phyloP scores from a whole-genome alignment of 2,113 vertebrate genomes.

The Oncorhynchus nerka region DNA sequence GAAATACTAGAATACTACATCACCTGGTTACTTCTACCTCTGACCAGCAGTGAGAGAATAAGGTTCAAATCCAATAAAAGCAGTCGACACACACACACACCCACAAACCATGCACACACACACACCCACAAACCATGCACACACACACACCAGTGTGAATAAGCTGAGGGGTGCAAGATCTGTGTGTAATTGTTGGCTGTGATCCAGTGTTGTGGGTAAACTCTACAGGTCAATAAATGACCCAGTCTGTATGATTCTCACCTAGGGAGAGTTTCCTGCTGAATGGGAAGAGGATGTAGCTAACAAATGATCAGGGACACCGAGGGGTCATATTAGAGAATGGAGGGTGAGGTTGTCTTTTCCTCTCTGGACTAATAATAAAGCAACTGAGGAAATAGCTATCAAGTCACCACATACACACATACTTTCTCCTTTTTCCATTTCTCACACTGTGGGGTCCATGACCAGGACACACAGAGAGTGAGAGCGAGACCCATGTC shows the following conservation, averaged over 20 bases:
- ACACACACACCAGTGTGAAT: not conserved
- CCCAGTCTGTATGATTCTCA: constrained; percentile 25
- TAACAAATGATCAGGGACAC: constrained; percentile 51
- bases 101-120: not conserved
- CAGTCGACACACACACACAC: constrained; percentile 29
- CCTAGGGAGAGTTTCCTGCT: constrained; percentile 36
- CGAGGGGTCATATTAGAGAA: constrained; percentile 18
- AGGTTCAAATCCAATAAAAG: constrained; percentile 45
- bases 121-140: not conserved
- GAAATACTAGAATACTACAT: constrained; percentile 37
- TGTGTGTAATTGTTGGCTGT: constrained; percentile 58
- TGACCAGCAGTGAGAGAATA: constrained; percentile 32
- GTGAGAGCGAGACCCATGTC: not conserved
- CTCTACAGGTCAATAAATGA: constrained; percentile 48
- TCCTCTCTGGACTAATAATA: constrained; percentile 20
- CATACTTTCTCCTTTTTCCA: not conserved
- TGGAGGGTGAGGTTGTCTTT: constrained; percentile 36
- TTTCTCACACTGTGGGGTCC: too few relatives aligned
- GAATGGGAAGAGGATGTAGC: constrained; percentile 54
- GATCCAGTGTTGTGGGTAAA: constrained; percentile 33
- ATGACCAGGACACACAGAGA: not conserved
- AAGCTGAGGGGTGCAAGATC: constrained; percentile 16
- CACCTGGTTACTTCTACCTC: constrained; percentile 21
- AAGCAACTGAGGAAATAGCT: constrained; percentile 18
- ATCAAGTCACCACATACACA: not conserved